These are phyloP conservation scores for Neotoma lepida DNA, from an alignment of 2,113 vertebrate genomes.

Conservation along the genomic window DNA sequence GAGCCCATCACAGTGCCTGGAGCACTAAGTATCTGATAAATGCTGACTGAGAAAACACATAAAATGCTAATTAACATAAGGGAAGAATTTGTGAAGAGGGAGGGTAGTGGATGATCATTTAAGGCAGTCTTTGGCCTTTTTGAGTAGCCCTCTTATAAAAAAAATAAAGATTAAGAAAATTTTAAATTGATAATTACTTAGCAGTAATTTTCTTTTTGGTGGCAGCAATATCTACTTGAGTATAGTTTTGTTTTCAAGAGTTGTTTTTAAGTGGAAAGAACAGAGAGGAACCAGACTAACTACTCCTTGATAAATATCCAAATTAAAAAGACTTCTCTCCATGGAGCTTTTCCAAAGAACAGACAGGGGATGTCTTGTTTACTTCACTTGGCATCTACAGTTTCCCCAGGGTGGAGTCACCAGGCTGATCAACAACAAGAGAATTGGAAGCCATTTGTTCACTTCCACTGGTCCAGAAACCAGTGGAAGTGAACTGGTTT, in stretches of 20 bases:
- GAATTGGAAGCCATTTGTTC: slow-evolving; percentile 23
- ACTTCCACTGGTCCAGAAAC: slow-evolving; percentile 4
- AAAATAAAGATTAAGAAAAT: slow-evolving; percentile 6
- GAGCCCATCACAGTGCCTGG: background rate
- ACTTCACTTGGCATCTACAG: background rate
- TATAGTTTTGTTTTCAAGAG: slow-evolving; percentile 21
- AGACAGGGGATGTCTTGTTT: slow-evolving; percentile 53
- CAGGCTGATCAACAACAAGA: background rate
- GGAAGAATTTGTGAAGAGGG: slow-evolving; percentile 16
- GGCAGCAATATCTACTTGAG: slow-evolving; percentile 17
- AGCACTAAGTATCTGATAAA: background rate
- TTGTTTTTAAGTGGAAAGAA: slow-evolving; percentile 67
- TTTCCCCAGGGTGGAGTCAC: background rate
- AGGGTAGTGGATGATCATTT: background rate
- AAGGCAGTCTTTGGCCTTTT: background rate
- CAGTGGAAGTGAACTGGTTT: too few species aligned
- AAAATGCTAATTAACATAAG: background rate
- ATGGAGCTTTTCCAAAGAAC: slow-evolving; percentile 66
- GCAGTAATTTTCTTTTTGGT: slow-evolving; percentile 57
- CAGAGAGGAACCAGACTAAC: slow-evolving; percentile 57
- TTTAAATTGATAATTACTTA: background rate
- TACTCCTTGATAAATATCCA: slow-evolving; percentile 70
- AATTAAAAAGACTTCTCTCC: slow-evolving; percentile 59
- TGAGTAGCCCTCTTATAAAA: background rate
- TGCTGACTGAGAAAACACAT: background rate